These are phyloP conservation scores for Micromussa lordhowensis DNA, from an alignment of 92 coral and sea anemone genomes.

Conservation along the genomic window DNA sequence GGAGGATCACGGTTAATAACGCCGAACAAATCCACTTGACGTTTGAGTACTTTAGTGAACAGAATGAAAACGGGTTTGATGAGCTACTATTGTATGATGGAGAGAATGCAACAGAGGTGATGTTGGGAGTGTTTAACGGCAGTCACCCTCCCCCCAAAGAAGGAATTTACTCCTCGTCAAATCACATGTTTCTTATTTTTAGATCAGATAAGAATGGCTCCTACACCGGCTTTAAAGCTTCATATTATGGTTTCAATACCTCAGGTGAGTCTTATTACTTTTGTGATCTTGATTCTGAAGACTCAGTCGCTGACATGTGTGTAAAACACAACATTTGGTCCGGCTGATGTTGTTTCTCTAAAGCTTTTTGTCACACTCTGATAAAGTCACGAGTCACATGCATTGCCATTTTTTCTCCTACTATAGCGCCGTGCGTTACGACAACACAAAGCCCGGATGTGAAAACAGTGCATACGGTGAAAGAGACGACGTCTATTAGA, in stretches of 20 bases:
- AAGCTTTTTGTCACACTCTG: neutral
- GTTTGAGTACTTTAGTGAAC: conserved; percentile 55
- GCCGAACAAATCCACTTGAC: conserved; percentile 53
- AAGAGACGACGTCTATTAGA: neutral
- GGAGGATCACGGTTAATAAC: conserved; percentile 65
- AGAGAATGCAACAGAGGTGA: conserved; percentile 28
- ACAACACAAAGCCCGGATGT: neutral
- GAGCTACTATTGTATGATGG: conserved; percentile 56
- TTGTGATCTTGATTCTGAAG: neutral
- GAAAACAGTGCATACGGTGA: neutral
- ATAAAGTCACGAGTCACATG: neutral
- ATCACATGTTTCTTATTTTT: conserved; percentile 53
- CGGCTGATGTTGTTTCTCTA: neutral
- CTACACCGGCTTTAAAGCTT: conserved; percentile 46
- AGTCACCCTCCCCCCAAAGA: conserved; percentile 41
- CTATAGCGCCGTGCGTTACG: neutral
- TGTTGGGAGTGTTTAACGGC: conserved; percentile 63
- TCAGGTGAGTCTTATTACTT: neutral
- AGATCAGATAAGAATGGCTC: conserved; percentile 45
- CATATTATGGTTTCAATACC: neutral
- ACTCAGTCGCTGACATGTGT: too few species aligned
- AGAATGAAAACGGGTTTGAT: conserved; percentile 37
- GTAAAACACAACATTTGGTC: neutral
- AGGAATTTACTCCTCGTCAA: conserved; percentile 51
- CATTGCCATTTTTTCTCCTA: neutral